phyloP scores from a whole-genome alignment of 2,113 vertebrate genomes.

The Agapornis roseicollis region DNA sequence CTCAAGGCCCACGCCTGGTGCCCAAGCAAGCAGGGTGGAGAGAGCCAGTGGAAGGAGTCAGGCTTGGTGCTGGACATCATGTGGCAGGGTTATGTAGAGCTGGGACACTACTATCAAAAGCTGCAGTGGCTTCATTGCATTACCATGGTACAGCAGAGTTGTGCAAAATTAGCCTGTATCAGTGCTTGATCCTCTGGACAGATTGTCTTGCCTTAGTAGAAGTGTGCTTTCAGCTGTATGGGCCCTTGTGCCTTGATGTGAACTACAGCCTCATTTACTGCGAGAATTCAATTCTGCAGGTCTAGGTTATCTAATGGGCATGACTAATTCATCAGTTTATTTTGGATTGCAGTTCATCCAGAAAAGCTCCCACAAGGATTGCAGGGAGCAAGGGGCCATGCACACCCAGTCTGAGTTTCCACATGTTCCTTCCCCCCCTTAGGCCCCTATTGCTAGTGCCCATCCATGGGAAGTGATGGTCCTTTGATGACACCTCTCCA shows the following conservation, averaged over 20 bases:
- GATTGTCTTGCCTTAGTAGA: accelerated
- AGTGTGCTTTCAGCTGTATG: not conserved
- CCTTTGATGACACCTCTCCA: not conserved
- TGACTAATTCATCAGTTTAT: not conserved
- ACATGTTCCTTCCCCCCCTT: not conserved
- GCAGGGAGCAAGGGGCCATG: not conserved
- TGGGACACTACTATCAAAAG: accelerated
- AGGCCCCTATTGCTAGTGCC: not conserved
- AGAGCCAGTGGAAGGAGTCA: not conserved
- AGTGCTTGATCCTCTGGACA: not conserved
- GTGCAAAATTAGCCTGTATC: not conserved
- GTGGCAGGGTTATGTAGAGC: not conserved
- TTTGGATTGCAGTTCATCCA: accelerated
- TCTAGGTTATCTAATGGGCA: not conserved
- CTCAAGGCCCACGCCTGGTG: not conserved
- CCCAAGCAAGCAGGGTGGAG: accelerated
- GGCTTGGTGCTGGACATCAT: not conserved
- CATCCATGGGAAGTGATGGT: accelerated
- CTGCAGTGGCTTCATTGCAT: accelerated
- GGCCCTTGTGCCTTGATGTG: not conserved
- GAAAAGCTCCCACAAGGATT: not conserved
- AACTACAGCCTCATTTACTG: not conserved
- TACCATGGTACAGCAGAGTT: not conserved
- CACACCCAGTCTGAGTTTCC: not conserved
- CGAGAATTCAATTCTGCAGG: not conserved